These are phyloP conservation scores for Turritopsis dohrnii DNA, from an alignment of 30 jellyfish, hydroid and myxozoan genomes.

Conservation along the genomic window DNA sequence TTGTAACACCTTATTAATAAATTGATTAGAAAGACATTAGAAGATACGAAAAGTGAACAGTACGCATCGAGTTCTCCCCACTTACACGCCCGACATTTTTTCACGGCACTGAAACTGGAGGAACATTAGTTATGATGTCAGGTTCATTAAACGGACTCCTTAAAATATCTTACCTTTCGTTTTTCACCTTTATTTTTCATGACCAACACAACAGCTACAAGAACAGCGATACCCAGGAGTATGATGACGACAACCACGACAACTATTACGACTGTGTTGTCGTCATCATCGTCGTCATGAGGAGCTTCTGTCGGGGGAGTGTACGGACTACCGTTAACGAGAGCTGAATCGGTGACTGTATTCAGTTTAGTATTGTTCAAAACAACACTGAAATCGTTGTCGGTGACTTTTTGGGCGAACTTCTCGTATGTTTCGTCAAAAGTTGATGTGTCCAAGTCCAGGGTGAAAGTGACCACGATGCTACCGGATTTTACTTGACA, in stretches of 20 bases:
- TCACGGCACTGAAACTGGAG: too few relatives aligned
- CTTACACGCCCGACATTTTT: too few relatives aligned
- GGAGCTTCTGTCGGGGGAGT: not conserved
- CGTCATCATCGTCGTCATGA: not conserved
- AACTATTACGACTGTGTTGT: not conserved
- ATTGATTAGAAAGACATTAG: too few relatives aligned
- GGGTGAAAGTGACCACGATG: not conserved
- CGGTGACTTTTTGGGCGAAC: not conserved
- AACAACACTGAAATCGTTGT: not conserved
- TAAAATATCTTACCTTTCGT: not conserved
- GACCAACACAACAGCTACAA: not conserved
- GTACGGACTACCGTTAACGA: not conserved
- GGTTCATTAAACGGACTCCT: too few relatives aligned
- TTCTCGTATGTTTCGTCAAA: not conserved
- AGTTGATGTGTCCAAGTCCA: not conserved
- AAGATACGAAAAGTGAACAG: too few relatives aligned
- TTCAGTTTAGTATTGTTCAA: not conserved
- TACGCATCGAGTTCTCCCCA: too few relatives aligned
- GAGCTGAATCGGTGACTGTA: not conserved
- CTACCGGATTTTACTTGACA: not conserved
- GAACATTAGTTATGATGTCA: too few relatives aligned
- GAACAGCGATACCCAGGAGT: not conserved
- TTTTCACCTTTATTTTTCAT: not conserved
- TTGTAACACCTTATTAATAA: too few relatives aligned
- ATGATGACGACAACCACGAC: not conserved